Evolutionary conservation across 1,140 invertebrate species (phyloP), one percentile per base, ranked within the genome.

Genomic region (Drosophila melanica): DNA sequence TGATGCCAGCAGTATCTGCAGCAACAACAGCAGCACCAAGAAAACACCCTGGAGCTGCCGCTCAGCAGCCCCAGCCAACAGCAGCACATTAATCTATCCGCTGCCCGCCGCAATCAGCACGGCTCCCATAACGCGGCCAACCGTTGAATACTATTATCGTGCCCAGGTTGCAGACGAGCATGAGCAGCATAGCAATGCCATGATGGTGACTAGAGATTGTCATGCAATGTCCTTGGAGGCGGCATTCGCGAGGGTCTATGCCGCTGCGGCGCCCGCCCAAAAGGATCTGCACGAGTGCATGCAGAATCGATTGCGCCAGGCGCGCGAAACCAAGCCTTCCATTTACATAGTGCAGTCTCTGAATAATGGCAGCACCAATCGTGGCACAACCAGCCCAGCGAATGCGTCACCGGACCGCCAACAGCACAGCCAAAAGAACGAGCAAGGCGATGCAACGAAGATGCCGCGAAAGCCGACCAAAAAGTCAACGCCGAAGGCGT

Each of bases 291-390:
- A 87, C 16, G 74, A 81, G 39, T 53, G 54, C 6, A 82, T 91
- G 51, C 84, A 91, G 50, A 60, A 71, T 47, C 81, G 85, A 18
- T 60, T 91, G 60, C 79, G 79, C 14, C 69, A 78, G 53, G 77
- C 90, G 18, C 90, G 90, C 16, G 79, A 90, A 54, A 57, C 78
- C 1, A 86, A 91, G 54, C 90, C 90, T 1, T 80, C 81, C 27
- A 91, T 91, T 14, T 91, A 78, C 50, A 91, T 91, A 41, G 85
- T 91, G 8, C 54, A 91, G 70, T 50, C 90, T 0, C 50, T 81
- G 27, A 74, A 74, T 18, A 76, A 89, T 62, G 62, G 55, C 11
- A 14, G 7, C 1, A 10, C 9, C n/a, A 48, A 45, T 11, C 55
- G 9, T 16, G 53, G n/a, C 16, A 37, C 6, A 18, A 9, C n/a